Conservation (phyloP, 2,113 vertebrate genomes). For the Odontesthes bonariensis region DNA sequence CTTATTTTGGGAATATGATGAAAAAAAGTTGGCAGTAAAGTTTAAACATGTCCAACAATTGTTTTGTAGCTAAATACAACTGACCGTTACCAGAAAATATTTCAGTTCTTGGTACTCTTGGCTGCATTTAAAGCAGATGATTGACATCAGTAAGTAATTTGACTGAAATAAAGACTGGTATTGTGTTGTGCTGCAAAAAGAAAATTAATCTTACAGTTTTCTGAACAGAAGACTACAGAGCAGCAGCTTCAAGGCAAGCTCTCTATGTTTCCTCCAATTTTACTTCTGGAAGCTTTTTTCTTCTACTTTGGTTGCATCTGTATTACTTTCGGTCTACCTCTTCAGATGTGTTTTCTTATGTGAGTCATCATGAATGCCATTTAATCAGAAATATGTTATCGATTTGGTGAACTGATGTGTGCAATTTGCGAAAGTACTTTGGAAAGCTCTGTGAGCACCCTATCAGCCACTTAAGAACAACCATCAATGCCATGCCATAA, state of each 20-base stretch:
- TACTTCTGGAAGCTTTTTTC: conserved; percentile 11
- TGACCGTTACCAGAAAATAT: conserved; percentile 3
- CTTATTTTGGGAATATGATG: neutral
- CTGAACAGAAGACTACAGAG: neutral
- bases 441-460: neutral
- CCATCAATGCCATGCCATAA: neutral
- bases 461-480: neutral
- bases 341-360: neutral
- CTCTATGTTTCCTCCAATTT: neutral
- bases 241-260: neutral
- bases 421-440: neutral
- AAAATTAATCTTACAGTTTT: too few species aligned
- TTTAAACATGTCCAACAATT: rapidly evolving
- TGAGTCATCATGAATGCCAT: too few species aligned
- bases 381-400: neutral
- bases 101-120: neutral
- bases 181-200: neutral
- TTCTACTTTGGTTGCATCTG: neutral
- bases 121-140: neutral
- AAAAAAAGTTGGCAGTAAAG: neutral
- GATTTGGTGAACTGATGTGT: conserved; percentile 14
- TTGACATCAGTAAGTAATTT: neutral
- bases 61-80: neutral
- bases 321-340: neutral
- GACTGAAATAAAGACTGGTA: conserved; percentile 11